Evolutionary conservation across 2,113 vertebrate genomes (phyloP).

Genomic region (Microtus richardsoni): DNA sequence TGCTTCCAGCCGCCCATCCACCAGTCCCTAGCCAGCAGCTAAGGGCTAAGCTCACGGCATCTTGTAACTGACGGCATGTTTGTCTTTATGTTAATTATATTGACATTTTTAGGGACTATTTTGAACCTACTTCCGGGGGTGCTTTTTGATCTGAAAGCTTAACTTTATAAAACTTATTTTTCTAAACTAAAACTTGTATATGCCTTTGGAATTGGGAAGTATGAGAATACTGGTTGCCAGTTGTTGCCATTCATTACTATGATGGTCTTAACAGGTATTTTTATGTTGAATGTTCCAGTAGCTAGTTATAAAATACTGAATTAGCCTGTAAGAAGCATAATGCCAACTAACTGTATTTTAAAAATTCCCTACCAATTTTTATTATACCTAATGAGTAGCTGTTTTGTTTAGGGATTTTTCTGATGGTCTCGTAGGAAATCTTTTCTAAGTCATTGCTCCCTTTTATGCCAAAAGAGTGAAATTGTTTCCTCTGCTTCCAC

Average conservation of each 20-base stretch:
- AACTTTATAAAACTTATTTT: conserved; percentile 89
- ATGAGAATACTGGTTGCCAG: conserved; percentile 19
- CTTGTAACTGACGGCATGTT: conserved; percentile 16
- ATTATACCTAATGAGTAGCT: conserved; percentile 71
- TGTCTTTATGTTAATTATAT: conserved; percentile 25
- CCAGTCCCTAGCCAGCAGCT: conserved; percentile 98
- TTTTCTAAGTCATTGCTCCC: conserved; percentile 71
- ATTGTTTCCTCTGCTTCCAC: conserved; percentile 25
- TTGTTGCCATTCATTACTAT: background rate
- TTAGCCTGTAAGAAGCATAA: conserved; percentile 34
- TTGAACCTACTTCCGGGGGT: conserved; percentile 73
- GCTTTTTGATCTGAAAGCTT: conserved; percentile 78
- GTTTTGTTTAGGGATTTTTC: conserved; percentile 69
- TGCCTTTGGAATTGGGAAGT: conserved; percentile 82
- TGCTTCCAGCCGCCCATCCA: conserved; percentile 99
- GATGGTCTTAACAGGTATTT: conserved; percentile 1
- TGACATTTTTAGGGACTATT: conserved; percentile 69
- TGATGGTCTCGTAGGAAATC: conserved; percentile 76
- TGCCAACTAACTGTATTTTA: conserved; percentile 68
- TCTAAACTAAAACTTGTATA: conserved; percentile 87
- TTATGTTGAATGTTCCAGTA: conserved; percentile 21
- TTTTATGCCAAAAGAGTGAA: conserved; percentile 55
- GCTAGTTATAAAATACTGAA: background rate
- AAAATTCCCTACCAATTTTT: conserved; percentile 68
- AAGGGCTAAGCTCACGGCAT: conserved; percentile 1